These are phyloP conservation scores for Callocephalon fimbriatum DNA, from an alignment of 2,113 vertebrate species.

Conservation along the genomic window DNA sequence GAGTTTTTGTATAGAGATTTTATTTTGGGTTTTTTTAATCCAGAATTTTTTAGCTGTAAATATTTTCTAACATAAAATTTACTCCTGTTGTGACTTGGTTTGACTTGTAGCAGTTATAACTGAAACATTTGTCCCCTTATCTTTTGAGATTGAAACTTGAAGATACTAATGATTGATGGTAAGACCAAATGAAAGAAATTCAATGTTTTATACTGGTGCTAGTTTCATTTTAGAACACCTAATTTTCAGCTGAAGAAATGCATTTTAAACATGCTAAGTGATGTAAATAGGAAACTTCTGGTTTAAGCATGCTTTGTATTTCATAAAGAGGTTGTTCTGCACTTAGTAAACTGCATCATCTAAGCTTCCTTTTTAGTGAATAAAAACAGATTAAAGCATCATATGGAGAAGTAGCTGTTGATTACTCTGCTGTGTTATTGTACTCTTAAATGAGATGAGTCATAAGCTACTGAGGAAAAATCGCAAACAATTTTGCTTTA, in stretches of 20 bases:
- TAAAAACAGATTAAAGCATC: slow-evolving; percentile 59
- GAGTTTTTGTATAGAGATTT: neutral
- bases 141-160: neutral
- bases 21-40: neutral
- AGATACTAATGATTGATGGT: neutral
- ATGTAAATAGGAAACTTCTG: neutral
- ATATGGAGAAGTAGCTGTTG: slow-evolving; percentile 34
- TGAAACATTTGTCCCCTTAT: neutral
- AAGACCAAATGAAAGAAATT: neutral
- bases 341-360: slow-evolving; percentile 32
- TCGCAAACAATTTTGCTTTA: slow-evolving; percentile 62
- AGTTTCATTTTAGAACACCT: neutral
- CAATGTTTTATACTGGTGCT: neutral
- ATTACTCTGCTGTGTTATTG: slow-evolving; percentile 24
- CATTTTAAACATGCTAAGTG: neutral
- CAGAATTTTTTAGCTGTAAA: neutral
- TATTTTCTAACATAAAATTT: no score
- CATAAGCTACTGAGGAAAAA: slow-evolving; percentile 54
- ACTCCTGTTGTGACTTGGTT: neutral
- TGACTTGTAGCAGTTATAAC: neutral
- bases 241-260: neutral
- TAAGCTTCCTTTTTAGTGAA: slow-evolving; percentile 38
- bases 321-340: slow-evolving; percentile 1
- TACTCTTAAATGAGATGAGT: slow-evolving; percentile 32
- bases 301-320: neutral